phyloP scores from a whole-genome alignment of 2,797 vertebrate genomes.

The Oryzias sinensis region DNA sequence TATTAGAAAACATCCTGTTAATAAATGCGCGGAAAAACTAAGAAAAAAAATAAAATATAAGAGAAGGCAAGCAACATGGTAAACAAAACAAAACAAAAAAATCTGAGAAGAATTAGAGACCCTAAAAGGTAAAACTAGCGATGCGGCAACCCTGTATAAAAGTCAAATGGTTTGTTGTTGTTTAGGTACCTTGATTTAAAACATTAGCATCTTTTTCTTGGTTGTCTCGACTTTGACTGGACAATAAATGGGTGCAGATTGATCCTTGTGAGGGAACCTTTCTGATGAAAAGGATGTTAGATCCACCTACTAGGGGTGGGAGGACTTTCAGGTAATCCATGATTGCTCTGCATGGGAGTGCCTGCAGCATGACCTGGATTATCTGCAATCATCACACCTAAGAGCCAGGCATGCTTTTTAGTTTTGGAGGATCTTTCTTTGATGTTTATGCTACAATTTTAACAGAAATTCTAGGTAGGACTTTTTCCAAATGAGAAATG shows the following conservation, averaged over 20 bases:
- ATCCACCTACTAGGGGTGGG: slow-evolving; percentile 76
- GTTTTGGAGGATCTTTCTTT: too few species aligned
- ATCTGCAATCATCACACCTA: slow-evolving; percentile 76
- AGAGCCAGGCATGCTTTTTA: slow-evolving; percentile 63
- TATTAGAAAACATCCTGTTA: too few species aligned
- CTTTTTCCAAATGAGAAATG: too few species aligned
- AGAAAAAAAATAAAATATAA: too few species aligned
- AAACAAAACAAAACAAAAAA: too few species aligned
- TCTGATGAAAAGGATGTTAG: slow-evolving; percentile 79
- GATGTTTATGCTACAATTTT: too few species aligned
- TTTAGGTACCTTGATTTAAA: not conserved
- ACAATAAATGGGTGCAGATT: slow-evolving; percentile 76
- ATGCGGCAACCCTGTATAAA: too few species aligned
- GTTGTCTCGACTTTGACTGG: slow-evolving; percentile 16
- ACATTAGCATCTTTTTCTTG: not conserved
- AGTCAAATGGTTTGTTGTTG: slow-evolving; percentile 2
- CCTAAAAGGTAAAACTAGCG: too few species aligned
- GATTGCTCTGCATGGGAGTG: slow-evolving; percentile 83
- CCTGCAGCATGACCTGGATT: slow-evolving; percentile 77
- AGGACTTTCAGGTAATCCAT: slow-evolving; percentile 84
- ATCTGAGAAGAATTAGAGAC: too few species aligned
- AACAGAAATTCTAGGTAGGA: too few species aligned
- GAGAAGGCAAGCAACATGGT: too few species aligned
- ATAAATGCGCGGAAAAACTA: too few species aligned
- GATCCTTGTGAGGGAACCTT: slow-evolving; percentile 83